Conservation (phyloP, 2,888 invertebrate genomes). For the Platerodrilus igneus region DNA sequence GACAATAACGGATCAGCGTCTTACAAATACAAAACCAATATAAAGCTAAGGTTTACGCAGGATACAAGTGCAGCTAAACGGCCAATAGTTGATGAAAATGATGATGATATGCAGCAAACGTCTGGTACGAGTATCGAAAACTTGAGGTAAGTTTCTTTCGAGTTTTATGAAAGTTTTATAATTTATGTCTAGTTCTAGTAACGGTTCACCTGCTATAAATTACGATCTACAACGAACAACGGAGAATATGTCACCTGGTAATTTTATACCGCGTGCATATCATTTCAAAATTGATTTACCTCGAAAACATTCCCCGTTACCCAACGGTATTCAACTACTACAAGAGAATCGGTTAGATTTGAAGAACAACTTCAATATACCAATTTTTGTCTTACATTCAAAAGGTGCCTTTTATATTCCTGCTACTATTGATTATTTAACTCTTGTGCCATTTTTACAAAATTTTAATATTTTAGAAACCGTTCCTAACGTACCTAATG, state of each 20-base stretch:
- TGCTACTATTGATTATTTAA: slow-evolving; percentile 70
- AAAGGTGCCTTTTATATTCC: slow-evolving; percentile 86
- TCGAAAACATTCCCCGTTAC: not conserved
- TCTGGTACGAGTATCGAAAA: slow-evolving; percentile 48
- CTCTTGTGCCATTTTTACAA: slow-evolving; percentile 66
- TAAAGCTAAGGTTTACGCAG: slow-evolving; percentile 75
- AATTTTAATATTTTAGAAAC: slow-evolving; percentile 56
- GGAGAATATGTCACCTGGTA: slow-evolving; percentile 1
- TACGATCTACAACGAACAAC: slow-evolving; percentile 21
- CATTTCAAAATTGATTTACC: slow-evolving; percentile 10
- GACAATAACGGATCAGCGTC: slow-evolving; percentile 45
- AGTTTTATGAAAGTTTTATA: not conserved
- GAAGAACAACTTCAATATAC: slow-evolving; percentile 57
- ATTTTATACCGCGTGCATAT: slow-evolving; percentile 3
- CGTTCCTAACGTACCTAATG: slow-evolving; percentile 53
- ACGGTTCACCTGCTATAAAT: slow-evolving; percentile 44
- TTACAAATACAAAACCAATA: slow-evolving; percentile 93
- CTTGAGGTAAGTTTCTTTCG: slow-evolving; percentile 40
- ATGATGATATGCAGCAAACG: slow-evolving; percentile 34
- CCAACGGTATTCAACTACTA: slow-evolving; percentile 7
- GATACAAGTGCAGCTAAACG: slow-evolving; percentile 43
- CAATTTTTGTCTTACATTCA: slow-evolving; percentile 87
- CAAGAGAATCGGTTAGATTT: slow-evolving; percentile 8
- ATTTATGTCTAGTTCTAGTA: slow-evolving; percentile 36
- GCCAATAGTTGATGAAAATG: slow-evolving; percentile 31